phyloP scores from a whole-genome alignment of 2,888 invertebrate species.

The Lathronympha strigana region DNA sequence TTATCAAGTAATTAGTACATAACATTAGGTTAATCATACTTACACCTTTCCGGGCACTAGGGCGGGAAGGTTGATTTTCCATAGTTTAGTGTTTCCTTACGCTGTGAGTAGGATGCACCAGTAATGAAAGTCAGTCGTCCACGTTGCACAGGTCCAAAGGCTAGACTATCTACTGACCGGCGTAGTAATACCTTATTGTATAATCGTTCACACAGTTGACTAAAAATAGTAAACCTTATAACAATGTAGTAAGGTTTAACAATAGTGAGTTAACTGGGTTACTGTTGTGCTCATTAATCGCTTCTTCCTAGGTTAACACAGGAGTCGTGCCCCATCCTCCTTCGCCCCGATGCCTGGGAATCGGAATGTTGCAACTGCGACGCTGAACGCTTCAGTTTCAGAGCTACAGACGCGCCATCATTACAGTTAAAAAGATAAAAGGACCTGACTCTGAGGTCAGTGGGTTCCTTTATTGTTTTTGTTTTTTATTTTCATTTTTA shows the following conservation, averaged over 20 bases:
- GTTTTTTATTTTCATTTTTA: too few relatives aligned
- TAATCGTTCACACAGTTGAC: not conserved
- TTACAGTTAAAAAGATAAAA: too few relatives aligned
- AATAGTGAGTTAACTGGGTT: not conserved
- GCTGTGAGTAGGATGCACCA: not conserved
- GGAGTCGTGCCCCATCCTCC: not conserved
- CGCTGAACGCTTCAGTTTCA: not conserved
- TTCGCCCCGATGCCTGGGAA: not conserved
- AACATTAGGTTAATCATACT: too few relatives aligned
- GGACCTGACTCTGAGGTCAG: too few relatives aligned
- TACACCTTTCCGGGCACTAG: not conserved
- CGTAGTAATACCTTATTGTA: not conserved
- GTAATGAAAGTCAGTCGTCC: not conserved
- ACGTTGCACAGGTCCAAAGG: not conserved
- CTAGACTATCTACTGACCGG: constrained; percentile 11
- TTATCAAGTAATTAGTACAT: too few relatives aligned
- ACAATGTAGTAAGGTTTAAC: not conserved
- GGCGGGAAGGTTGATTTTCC: not conserved
- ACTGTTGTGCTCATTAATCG: not conserved
- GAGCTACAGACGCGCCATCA: not conserved
- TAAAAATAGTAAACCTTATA: not conserved
- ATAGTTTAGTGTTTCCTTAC: not conserved
- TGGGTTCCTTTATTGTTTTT: too few relatives aligned
- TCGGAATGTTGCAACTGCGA: not conserved
- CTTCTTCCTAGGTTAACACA: not conserved